Evolutionary conservation across 2,888 invertebrate species (phyloP), one percentile per base, ranked within the genome.

Genomic region (Parnassius orleans): DNA sequence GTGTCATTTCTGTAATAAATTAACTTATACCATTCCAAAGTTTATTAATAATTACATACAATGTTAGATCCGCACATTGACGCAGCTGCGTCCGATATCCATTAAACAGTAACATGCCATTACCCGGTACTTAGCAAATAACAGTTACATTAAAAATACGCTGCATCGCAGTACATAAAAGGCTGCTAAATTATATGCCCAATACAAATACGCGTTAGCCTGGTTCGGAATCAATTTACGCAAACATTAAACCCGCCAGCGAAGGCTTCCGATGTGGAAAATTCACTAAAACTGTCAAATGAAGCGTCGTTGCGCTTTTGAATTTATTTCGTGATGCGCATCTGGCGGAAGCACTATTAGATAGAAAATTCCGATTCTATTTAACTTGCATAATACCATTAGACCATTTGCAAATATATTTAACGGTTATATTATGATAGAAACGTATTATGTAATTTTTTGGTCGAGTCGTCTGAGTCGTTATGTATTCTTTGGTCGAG

Each of bases 231-330:
- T 57, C 61, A 57, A 61, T 61, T 61, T 61, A 57, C 61, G 61
- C 61, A 57, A 46, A 61, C 56, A 57, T 61, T 61, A 48, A 61
- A 53, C 53, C 42, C 56, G 56, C 55, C 56, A 46, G 48, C 57
- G 19, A 48, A 57, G 57, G 57, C 57, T 57, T 57, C 47, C 61
- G 56, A 61, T 61, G 61, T 61, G 56, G 60, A 61, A 61, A 61
- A 61, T 61, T 61, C 61, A 61, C 56, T 61, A 61, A 61, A 61
- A 61, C 61, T 61, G 61, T 61, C 61, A 61, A 57, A 61, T 61
- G 57, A 53, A 61, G 57, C 53, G 53, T 47, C 57, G 57, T 61
- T 57, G 57, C 57, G 51, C 57, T 53, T 48, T 57, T 48, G 53
- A 57, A 61, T 61, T 57, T 53, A 61, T 61, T 42, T 43, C 57